These are phyloP conservation scores for Thymelicus acteon DNA, from an alignment of 2,888 invertebrate species.

Conservation along the genomic window DNA sequence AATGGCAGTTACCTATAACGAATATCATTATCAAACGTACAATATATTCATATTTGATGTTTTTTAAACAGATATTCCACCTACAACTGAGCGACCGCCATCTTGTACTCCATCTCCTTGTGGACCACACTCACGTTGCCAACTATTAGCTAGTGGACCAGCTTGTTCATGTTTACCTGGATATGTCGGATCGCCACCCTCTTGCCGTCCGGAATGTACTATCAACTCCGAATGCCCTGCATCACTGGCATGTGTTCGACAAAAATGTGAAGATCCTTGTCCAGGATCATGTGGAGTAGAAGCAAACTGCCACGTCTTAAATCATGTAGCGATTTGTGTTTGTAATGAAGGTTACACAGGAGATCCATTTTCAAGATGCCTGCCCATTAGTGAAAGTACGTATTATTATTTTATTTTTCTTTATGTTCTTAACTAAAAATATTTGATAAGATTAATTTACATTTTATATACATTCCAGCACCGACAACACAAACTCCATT, in stretches of 20 bases:
- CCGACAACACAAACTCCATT: conserved; percentile 67
- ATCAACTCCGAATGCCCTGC: conserved; percentile 92
- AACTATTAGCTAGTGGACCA: conserved; percentile 88
- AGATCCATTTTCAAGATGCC: conserved; percentile 92
- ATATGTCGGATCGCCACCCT: conserved; percentile 91
- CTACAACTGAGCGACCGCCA: conserved; percentile 87
- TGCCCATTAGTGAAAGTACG: conserved; percentile 80
- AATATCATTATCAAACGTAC: neutral
- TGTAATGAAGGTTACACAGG: conserved; percentile 90
- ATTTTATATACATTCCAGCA: conserved; percentile 51
- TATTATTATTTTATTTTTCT: conserved; percentile 1
- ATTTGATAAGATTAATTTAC: neutral
- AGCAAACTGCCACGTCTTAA: conserved; percentile 90
- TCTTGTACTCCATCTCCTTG: conserved; percentile 93
- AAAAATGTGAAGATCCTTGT: conserved; percentile 93
- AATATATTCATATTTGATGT: neutral
- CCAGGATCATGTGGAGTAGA: conserved; percentile 92
- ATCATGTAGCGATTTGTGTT: conserved; percentile 92
- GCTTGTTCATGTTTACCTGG: conserved; percentile 92
- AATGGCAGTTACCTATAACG: neutral
- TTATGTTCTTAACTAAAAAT: neutral
- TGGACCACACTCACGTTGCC: conserved; percentile 93
- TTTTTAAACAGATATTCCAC: conserved; percentile 54
- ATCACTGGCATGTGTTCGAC: conserved; percentile 90
- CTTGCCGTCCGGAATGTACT: conserved; percentile 92